These are phyloP conservation scores for Lordiphosa clarofinis DNA, from an alignment of 1,140 invertebrate species.

Conservation along the genomic window DNA sequence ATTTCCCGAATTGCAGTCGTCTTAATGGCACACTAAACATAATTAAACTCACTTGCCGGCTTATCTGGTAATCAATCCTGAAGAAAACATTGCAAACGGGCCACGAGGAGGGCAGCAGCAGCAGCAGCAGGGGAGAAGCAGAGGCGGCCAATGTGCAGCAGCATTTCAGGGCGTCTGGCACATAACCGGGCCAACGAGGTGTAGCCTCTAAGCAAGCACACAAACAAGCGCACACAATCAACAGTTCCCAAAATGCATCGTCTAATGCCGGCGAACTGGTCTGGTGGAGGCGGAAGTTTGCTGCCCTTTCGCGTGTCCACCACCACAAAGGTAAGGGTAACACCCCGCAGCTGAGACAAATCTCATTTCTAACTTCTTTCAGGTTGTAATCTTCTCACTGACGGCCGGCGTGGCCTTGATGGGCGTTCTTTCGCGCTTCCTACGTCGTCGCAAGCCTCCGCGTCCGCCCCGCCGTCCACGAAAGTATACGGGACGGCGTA, in stretches of 20 bases:
- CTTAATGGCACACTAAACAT: neutral
- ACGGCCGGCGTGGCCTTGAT: constrained; percentile 82
- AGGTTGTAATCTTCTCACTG: constrained; percentile 81
- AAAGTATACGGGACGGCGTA: constrained; percentile 81
- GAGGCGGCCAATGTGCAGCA: constrained; percentile 47
- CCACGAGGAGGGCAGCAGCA: constrained; percentile 10
- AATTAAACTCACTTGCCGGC: neutral
- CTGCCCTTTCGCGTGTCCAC: constrained; percentile 60
- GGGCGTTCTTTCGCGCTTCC: constrained; percentile 83
- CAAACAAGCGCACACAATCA: constrained; percentile 6
- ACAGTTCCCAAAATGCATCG: constrained; percentile 45
- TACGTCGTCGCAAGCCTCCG: constrained; percentile 82
- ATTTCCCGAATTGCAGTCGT: neutral
- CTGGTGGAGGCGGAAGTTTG: constrained; percentile 18
- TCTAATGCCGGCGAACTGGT: constrained; percentile 45
- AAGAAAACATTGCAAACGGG: constrained; percentile 17
- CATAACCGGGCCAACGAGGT: constrained; percentile 31
- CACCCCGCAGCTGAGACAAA: neutral
- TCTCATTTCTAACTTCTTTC: neutral
- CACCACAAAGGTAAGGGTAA: constrained; percentile 58
- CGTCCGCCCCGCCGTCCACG: constrained; percentile 80
- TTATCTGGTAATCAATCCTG: neutral
- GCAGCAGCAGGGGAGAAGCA: constrained; percentile 10
- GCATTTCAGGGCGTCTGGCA: constrained; percentile 12
- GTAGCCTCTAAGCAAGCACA: constrained; percentile 51